These are phyloP conservation scores for Acheta domesticus DNA, from an alignment of 2,888 invertebrate genomes.

Conservation along the genomic window DNA sequence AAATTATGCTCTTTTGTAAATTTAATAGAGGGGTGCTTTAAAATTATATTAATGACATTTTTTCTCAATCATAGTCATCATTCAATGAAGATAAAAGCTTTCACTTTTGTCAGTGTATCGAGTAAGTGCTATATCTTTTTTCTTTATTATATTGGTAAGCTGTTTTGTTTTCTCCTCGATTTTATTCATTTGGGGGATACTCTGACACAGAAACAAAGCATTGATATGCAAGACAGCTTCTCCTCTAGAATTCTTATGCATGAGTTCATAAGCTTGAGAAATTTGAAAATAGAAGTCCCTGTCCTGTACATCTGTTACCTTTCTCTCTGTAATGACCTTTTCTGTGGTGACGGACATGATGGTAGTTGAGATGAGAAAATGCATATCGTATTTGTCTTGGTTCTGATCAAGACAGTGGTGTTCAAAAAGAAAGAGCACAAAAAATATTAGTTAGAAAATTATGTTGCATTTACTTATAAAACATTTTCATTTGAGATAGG, in stretches of 20 bases:
- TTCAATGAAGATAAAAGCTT: conserved; percentile 23
- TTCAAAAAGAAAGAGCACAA: background rate
- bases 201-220: background rate
- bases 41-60: conserved; percentile 12
- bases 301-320: background rate
- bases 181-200: background rate
- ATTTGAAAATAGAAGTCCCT: background rate
- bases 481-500: too few relatives aligned
- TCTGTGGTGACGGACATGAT: background rate
- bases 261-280: conserved; percentile 10
- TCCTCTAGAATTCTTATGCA: conserved; percentile 2
- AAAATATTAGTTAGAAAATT: too few relatives aligned
- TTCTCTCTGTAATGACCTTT: background rate
- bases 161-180: background rate
- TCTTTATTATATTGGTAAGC: conserved; percentile 3
- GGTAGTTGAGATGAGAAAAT: background rate
- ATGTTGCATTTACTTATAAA: too few relatives aligned
- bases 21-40: conserved; percentile 36
- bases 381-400: background rate
- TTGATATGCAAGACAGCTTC: background rate
- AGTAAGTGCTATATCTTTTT: conserved; percentile 25
- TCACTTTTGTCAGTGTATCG: conserved; percentile 23
- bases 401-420: background rate
- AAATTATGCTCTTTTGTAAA: conserved; percentile 50
- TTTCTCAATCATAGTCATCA: conserved; percentile 23